Evolutionary conservation across 2,113 vertebrate species (phyloP), one percentile per base, ranked within the genome.

Genomic region (Gallinago paraguaiae): DNA sequence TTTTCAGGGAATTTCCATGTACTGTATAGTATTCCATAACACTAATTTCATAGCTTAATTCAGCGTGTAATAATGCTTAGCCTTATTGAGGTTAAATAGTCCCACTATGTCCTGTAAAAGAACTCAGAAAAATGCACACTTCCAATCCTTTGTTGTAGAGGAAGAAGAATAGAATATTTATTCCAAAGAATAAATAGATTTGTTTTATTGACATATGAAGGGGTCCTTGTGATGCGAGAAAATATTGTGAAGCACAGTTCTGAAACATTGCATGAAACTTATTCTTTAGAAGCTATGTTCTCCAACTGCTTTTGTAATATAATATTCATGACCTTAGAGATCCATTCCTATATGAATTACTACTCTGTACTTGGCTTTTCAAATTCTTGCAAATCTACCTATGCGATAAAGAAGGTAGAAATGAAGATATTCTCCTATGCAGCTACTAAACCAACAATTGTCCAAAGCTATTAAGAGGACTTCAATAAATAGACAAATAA

Each of bases 401-500:
- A 6, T 27, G 33, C 16, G 75, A 39, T 13, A 79, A 69, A 90
- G 37, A 81, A 54, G 12, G 35, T 43, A 79, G 61, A 63, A 69
- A 48, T 46, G 8, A 69, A 39, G 14, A 10, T 25, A n/a, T n/a
- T 80, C 28, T 69, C 17, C 46, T 53, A 10, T 53, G 56, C 24
- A 64, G 19, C 27, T 28, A 51, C 33, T 33, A 48, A 77, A 65
- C 18, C 37, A 65, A 50, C n/a, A 27, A 50, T 76, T 65, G 28
- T 53, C 48, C 60, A 93, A 95, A 95, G 63, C 87, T 75, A 91
- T 96, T 94, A 96, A 86, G 72, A 86, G 25, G 11, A 59, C 59
- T 95, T 95, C 86, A 96, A 92, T 90, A 93, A 96, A 88, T 79
- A 94, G 71, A 78, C 70, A 92, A 90, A 95, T 91, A 90, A 96